phyloP scores from a whole-genome alignment of 30 jellyfish, hydroid and myxozoan genomes.

The Nemopilema nomurai region DNA sequence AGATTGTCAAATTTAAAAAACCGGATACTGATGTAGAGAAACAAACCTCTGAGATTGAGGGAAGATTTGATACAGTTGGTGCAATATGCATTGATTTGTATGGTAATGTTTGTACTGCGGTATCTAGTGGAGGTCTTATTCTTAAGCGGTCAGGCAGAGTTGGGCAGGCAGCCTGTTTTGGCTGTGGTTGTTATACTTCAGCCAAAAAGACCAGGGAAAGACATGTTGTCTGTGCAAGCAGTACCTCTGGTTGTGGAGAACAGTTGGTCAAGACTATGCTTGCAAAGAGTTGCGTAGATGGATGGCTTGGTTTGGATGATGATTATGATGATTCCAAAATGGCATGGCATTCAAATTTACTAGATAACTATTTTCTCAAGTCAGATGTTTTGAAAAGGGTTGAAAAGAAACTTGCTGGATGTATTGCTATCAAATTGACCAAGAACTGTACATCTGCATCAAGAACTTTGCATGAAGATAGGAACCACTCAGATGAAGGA shows the following conservation, averaged over 20 bases:
- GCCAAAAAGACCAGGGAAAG: neutral
- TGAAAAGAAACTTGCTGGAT: constrained; percentile 65
- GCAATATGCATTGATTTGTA: constrained; percentile 73
- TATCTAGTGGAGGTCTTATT: constrained; percentile 89
- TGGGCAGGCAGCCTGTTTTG: constrained; percentile 85
- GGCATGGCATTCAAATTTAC: constrained; percentile 1
- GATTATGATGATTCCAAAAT: neutral
- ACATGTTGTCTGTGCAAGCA: constrained; percentile 30
- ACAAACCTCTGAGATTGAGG: neutral
- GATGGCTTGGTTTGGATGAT: neutral
- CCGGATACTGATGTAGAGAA: neutral
- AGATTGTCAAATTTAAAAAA: neutral
- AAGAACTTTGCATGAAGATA: neutral
- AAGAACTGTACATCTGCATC: neutral
- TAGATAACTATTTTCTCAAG: constrained; percentile 39
- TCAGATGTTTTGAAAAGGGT: constrained; percentile 18
- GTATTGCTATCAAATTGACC: constrained; percentile 31
- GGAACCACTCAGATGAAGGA: neutral
- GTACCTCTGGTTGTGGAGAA: constrained; percentile 92
- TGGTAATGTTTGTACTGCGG: constrained; percentile 76
- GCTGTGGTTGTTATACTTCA: constrained; percentile 83
- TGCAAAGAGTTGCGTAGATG: constrained; percentile 67
- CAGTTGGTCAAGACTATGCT: constrained; percentile 64
- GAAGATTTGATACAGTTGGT: constrained; percentile 76
- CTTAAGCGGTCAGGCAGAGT: constrained; percentile 85